Evolutionary conservation across 1,140 invertebrate species (phyloP).

Genomic region (Lepidostoma basale): DNA sequence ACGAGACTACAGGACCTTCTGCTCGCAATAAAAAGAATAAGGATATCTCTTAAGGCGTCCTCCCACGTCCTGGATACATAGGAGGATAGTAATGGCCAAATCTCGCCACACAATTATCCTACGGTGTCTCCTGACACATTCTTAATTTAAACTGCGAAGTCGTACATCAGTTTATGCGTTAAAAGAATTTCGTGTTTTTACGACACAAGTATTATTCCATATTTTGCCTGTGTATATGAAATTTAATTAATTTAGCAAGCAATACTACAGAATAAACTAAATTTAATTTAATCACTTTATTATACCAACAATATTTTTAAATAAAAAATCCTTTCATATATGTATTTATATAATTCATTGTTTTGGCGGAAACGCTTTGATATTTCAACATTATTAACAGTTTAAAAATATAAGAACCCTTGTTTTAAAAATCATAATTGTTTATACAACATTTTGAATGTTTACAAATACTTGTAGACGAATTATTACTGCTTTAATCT

Average conservation of each 20-base stretch:
- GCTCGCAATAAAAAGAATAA: slow-evolving; percentile 1
- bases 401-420: too few species aligned
- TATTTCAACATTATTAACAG: too few species aligned
- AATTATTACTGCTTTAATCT: too few species aligned
- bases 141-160: neutral
- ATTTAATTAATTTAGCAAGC: neutral
- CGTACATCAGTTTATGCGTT: neutral
- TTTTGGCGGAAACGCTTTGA: too few species aligned
- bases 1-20: slow-evolving; percentile 6
- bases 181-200: neutral
- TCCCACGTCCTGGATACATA: neutral
- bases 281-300: neutral
- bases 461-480: too few species aligned
- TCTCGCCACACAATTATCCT: slow-evolving; percentile 3
- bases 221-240: neutral
- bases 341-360: too few species aligned
- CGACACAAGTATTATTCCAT: neutral
- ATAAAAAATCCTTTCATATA: too few species aligned
- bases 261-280: neutral
- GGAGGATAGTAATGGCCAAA: too few species aligned
- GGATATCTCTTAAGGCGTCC: neutral
- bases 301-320: too few species aligned
- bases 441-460: too few species aligned
- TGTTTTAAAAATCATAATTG: too few species aligned
- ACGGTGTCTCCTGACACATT: neutral